Conservation (phyloP, 2,113 vertebrate species). For the Gavialis gangeticus region DNA sequence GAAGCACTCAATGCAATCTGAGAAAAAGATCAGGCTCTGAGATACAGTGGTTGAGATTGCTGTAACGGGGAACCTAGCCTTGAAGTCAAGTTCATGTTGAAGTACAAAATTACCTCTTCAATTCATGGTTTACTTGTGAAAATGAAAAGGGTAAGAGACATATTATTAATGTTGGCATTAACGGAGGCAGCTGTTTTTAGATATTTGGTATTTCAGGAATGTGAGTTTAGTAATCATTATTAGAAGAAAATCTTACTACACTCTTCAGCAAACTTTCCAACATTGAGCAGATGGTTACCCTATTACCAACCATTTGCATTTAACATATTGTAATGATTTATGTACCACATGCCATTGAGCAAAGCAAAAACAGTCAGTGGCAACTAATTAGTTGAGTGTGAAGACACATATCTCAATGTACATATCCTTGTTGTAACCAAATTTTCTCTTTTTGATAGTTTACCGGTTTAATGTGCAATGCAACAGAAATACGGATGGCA, state of each 20-base stretch:
- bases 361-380: constrained; percentile 75
- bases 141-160: constrained; percentile 68
- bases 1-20: constrained; percentile 27
- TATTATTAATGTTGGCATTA: constrained; percentile 71
- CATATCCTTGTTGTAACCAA: constrained; percentile 53
- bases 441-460: constrained; percentile 55
- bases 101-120: constrained; percentile 54
- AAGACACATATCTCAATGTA: constrained; percentile 69
- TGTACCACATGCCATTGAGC: constrained; percentile 78
- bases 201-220: constrained; percentile 76
- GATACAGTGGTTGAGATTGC: neutral
- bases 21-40: constrained; percentile 21
- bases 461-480: constrained; percentile 31
- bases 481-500: constrained; percentile 18
- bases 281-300: constrained; percentile 81
- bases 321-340: constrained; percentile 84
- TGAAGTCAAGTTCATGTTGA: constrained; percentile 56
- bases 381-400: constrained; percentile 78
- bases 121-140: constrained; percentile 48
- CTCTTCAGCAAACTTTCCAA: constrained; percentile 76
- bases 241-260: constrained; percentile 72
- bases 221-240: constrained; percentile 68
- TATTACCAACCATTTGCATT: constrained; percentile 84
- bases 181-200: constrained; percentile 77
- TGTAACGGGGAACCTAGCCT: constrained; percentile 27